phyloP scores from a whole-genome alignment of 2,888 invertebrate species.

The Tiliacea citrago region DNA sequence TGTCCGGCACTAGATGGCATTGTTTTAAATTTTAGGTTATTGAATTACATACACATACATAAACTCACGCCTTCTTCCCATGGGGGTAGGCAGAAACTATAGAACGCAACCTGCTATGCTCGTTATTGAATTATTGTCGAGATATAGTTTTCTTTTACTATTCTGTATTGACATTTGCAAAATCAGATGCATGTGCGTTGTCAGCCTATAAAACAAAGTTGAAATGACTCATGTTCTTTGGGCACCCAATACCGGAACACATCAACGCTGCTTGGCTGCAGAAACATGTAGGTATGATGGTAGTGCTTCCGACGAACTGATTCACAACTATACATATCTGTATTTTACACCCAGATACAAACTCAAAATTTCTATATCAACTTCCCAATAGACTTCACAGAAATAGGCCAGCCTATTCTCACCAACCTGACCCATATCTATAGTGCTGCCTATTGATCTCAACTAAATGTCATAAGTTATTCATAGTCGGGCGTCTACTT shows the following conservation, averaged over 20 bases:
- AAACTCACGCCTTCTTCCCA: no score
- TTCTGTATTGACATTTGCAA: no score
- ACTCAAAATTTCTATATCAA: neutral
- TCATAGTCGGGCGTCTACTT: constrained; percentile 24
- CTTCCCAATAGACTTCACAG: neutral
- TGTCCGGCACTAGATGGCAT: constrained; percentile 28
- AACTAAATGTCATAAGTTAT: constrained; percentile 31
- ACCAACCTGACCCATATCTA: constrained; percentile 19
- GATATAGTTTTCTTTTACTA: no score
- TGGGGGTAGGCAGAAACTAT: no score
- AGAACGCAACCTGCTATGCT: no score
- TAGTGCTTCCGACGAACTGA: neutral
- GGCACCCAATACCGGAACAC: neutral
- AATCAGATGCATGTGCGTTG: no score
- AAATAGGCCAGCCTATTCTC: constrained; percentile 18
- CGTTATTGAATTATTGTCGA: neutral
- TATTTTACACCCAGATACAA: neutral
- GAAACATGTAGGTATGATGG: neutral
- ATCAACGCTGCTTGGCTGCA: neutral
- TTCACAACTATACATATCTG: neutral
- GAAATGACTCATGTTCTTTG: no score
- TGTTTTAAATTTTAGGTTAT: constrained; percentile 9
- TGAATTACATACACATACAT: no score
- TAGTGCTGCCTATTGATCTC: constrained; percentile 39
- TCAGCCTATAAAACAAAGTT: no score